Evolutionary conservation across 2,888 invertebrate genomes (phyloP).

Genomic region (Dicycla oo): DNA sequence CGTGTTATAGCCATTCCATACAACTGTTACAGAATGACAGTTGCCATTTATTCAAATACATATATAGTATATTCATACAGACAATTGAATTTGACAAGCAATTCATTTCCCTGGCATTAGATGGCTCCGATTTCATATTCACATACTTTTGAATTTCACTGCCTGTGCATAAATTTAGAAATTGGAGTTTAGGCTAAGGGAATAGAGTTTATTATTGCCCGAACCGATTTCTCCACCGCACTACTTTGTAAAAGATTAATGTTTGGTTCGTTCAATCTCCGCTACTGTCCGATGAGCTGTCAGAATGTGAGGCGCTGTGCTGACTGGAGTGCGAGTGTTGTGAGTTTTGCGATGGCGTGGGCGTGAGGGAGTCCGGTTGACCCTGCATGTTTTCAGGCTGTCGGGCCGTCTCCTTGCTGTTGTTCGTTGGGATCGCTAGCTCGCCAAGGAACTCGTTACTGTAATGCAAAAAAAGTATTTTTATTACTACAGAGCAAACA

Average conservation of each 20-base stretch:
- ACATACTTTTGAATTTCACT: not conserved
- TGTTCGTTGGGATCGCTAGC: slow-evolving; percentile 49
- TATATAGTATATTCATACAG: too few relatives aligned
- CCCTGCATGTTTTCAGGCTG: not conserved
- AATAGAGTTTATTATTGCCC: not conserved
- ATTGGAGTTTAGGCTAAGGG: not conserved
- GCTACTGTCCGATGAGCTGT: slow-evolving; percentile 63
- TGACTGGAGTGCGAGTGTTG: not conserved
- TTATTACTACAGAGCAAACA: not conserved
- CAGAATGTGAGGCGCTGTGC: slow-evolving; percentile 30
- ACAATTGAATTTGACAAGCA: not conserved
- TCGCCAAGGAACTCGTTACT: slow-evolving; percentile 56
- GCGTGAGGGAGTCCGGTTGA: accelerated
- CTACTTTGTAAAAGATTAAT: not conserved
- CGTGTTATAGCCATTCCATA: not conserved
- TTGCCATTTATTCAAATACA: too few relatives aligned
- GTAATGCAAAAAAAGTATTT: not conserved
- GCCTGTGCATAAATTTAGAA: not conserved
- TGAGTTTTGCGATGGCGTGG: too few relatives aligned
- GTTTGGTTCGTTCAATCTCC: slow-evolving; percentile 28
- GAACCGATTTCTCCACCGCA: not conserved
- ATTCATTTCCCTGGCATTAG: not conserved
- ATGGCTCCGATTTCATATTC: not conserved
- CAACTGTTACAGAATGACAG: not conserved
- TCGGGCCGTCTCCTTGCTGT: not conserved